Conservation (phyloP, 2,888 invertebrate genomes). For the Portevinia maculata region DNA sequence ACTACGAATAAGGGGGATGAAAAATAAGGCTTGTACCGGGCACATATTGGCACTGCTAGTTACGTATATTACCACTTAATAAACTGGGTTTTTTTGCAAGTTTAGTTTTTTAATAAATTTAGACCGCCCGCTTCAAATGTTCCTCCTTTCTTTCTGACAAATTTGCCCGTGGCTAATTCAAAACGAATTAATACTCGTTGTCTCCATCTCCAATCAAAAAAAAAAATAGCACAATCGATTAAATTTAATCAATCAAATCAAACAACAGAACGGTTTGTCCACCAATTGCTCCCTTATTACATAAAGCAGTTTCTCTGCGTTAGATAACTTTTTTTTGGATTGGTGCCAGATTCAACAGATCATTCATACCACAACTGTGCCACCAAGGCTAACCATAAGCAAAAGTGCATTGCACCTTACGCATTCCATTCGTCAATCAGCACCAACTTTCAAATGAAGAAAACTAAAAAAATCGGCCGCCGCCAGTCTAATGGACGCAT, state of each 20-base stretch:
- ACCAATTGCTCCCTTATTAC: constrained; percentile 30
- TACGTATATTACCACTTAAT: no score
- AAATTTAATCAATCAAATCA: background rate
- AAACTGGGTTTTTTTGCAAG: no score
- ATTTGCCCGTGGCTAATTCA: background rate
- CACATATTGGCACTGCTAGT: no score
- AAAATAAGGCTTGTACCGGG: no score
- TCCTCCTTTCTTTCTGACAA: constrained; percentile 2
- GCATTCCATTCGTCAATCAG: constrained; percentile 46
- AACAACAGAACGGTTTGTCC: constrained; percentile 3
- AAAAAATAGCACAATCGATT: background rate
- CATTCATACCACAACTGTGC: constrained; percentile 19
- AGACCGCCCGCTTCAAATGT: background rate
- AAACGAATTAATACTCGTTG: background rate
- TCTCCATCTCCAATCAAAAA: background rate
- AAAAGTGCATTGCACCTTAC: constrained; percentile 63
- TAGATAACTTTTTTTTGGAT: constrained; percentile 12
- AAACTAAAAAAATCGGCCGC: background rate
- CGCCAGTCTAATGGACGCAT: constrained; percentile 56
- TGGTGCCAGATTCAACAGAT: constrained; percentile 22
- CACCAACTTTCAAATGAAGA: constrained; percentile 23
- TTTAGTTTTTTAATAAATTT: no score
- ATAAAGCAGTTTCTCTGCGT: constrained; percentile 45
- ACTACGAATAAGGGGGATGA: no score
- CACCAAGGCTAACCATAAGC: constrained; percentile 60